Base-by-base conservation (phyloP, 2,797 vertebrate species). In the Coregonus suidteri region DNA sequence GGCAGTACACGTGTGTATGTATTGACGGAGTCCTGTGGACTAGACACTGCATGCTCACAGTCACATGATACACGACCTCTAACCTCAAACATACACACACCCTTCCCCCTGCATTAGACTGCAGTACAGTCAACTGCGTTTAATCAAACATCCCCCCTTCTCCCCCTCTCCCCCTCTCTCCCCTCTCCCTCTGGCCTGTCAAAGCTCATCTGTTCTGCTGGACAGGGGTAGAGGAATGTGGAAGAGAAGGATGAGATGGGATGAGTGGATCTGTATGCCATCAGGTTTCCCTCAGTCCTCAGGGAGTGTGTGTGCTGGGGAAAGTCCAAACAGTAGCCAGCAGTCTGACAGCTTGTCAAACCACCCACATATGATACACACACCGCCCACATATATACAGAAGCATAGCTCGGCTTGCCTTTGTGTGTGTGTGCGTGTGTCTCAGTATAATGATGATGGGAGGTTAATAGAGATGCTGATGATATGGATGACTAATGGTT, bases 61-160 rank as follows among this genome's bases (percentile, higher is more conserved):
- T 52, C 41, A 73, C 41, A 52, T 53, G 1, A 72, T 20, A 73
- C 53, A 47, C 74, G 71, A 87, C 76, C 76, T 82, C 53, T 56
- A 47, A 84, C 74, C 78, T 64, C 15, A 3, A 51, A 64, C 35
- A 31, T 74, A 68, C 71, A 41, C 37, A 47, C 16, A 47, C 35
- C 35, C 68, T n/a, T 15, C 30, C 30, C 30, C 13, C 66, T 35
- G 59, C 20, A 20, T 62, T 20, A 62, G 59, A 62, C 59, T 20
- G 15, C 59, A 62, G 7, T 47, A 47, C 7, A 47, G 41, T 47
- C 41, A 9, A 0, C 7, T 47, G 41, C 41, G 37, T 70, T 41
- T 70, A 9, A 4, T 15, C 35, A 9, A 9, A 4, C 6, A 7
- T 47, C 68, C 37, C 34, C 41, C 37, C 35, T 34, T 47, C 18